These are phyloP conservation scores for Hipparchia sbordonii DNA, from an alignment of 2,888 invertebrate species.

Conservation along the genomic window DNA sequence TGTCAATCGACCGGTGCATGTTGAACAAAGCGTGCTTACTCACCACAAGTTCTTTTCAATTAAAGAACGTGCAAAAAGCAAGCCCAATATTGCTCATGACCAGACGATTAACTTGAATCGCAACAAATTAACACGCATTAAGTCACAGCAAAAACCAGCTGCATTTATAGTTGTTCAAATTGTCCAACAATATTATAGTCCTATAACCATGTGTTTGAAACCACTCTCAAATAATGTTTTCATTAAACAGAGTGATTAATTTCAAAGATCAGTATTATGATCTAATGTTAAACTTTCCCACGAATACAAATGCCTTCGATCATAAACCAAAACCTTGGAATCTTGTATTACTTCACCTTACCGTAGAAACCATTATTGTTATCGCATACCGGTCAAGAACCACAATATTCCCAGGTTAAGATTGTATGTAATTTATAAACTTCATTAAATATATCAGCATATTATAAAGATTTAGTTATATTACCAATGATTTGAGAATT, in stretches of 20 bases:
- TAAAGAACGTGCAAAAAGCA: background rate
- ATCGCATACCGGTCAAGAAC: constrained; percentile 19
- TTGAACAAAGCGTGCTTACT: background rate
- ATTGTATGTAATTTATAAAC: constrained; percentile 1
- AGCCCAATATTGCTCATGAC: background rate
- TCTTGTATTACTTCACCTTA: constrained; percentile 29
- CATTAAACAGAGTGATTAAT: background rate
- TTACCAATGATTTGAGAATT: background rate
- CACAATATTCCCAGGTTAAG: constrained; percentile 4
- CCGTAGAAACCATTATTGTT: constrained; percentile 23
- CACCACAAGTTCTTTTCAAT: background rate
- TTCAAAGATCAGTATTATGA: background rate
- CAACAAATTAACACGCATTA: background rate
- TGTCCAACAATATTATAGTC: background rate
- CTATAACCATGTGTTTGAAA: background rate
- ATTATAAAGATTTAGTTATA: background rate
- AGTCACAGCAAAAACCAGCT: too few relatives aligned
- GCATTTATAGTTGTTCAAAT: too few relatives aligned
- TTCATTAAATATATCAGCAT: background rate
- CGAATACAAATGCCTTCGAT: constrained; percentile 29
- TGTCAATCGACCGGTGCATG: background rate
- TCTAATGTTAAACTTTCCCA: constrained; percentile 33
- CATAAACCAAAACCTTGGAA: constrained; percentile 34
- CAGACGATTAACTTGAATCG: background rate
- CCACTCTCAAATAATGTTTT: background rate